These are phyloP conservation scores for Chaitophorus viminalis DNA, from an alignment of 2,888 invertebrate species.

Conservation along the genomic window DNA sequence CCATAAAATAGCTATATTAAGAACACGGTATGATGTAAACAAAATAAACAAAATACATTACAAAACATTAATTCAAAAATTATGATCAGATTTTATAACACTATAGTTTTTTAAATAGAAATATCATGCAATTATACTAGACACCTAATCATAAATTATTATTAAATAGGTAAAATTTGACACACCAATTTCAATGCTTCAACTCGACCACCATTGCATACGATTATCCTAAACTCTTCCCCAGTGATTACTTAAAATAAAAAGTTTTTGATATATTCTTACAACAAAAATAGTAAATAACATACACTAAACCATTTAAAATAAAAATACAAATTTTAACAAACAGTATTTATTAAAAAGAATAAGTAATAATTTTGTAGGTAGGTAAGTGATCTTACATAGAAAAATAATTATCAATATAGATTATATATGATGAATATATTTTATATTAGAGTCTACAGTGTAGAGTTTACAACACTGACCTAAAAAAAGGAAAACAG, in stretches of 20 bases:
- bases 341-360: background rate
- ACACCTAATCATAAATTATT: no score
- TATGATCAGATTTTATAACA: no score
- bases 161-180: background rate
- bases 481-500: background rate
- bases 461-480: no score
- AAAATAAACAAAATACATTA: no score
- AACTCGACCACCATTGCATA: background rate
- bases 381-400: background rate
- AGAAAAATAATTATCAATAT: background rate
- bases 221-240: background rate
- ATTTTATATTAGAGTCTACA: background rate
- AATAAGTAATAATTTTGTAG: background rate
- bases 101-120: no score
- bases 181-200: background rate
- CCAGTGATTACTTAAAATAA: background rate
- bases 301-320: background rate
- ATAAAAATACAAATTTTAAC: background rate
- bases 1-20: no score
- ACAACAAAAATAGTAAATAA: background rate
- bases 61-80: no score
- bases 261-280: no score
- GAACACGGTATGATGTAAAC: no score
- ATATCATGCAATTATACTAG: no score
- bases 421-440: background rate